Evolutionary conservation across 2,888 invertebrate genomes (phyloP), one percentile per base, ranked within the genome.

Genomic region (Venustoraphidia nigricollis): DNA sequence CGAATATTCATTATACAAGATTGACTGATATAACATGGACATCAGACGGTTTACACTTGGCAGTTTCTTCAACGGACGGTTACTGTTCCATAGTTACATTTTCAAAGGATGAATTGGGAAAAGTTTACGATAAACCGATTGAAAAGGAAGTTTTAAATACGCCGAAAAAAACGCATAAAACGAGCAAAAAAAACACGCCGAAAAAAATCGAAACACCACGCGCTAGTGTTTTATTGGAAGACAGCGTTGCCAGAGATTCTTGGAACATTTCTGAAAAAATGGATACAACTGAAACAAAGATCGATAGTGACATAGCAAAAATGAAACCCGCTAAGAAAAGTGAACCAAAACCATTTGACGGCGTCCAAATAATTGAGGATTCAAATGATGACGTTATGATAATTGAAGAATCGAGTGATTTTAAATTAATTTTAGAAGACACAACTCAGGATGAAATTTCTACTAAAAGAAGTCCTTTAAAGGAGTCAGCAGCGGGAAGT

Each of bases 1-100:
- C 84, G 27, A 85, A 90, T 60, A 86, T 93, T 55, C 92, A 93
- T 63, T 92, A 91, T 59, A 87, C 90, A n/a, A 72, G 87, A 53
- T 70, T 94, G 41, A 90, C 88, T 8, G 92, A 92, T 65, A 59
- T 92, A n/a, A 68, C 87, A 0, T 94, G 93, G 92, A 88, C 91
- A 1, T 67, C 71, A 10, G 85, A 93, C 69, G 92, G 91, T 1
- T 67, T 70, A 50, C 66, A 84, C 47, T 66, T 93, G 49, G 72
- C 86, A 8, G 81, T 83, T 1, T 86, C 90, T 3, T 92, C 92
- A 10, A 86, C 88, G 0, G 93, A 94, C 68, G 93, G 93, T 2
- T 94, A 85, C 64, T 90, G 90, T 64, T 85, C 91, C 0, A 69
- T 92, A 46, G 72, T 91, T 17, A 77, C 80, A n/a, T 90, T 93